Conservation (phyloP, 2,888 invertebrate species). For the Eugnorisma glareosa region DNA sequence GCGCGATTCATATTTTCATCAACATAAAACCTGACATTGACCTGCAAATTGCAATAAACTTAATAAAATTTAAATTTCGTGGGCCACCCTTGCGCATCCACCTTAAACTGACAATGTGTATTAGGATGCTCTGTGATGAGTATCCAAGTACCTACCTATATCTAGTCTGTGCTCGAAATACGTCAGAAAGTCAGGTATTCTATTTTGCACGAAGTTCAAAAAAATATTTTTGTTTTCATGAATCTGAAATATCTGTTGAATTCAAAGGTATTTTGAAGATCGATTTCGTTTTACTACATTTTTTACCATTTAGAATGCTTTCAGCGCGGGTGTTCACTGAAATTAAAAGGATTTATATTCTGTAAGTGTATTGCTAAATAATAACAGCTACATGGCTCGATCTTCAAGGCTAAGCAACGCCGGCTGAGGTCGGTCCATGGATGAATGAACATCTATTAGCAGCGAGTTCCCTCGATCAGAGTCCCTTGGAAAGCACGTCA, state of each 20-base stretch:
- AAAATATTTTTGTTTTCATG: neutral
- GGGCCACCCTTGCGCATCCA: too few species aligned
- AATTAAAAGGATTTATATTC: slow-evolving; percentile 42
- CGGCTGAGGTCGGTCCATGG: neutral
- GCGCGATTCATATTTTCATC: too few species aligned
- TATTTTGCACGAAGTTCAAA: slow-evolving; percentile 9
- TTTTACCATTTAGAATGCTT: slow-evolving; percentile 40
- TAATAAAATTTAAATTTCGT: too few species aligned
- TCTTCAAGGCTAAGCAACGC: neutral
- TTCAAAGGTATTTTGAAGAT: slow-evolving; percentile 1
- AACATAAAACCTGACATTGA: too few species aligned
- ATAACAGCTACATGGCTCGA: neutral
- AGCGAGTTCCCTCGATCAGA: neutral
- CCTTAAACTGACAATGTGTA: too few species aligned
- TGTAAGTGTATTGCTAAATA: slow-evolving; percentile 56
- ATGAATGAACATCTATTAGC: neutral
- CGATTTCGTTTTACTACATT: neutral
- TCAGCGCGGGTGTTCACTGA: slow-evolving; percentile 39
- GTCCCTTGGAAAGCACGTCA: too few species aligned
- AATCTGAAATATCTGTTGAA: neutral
- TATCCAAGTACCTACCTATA: too few species aligned
- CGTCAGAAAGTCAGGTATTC: neutral
- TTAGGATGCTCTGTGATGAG: too few species aligned
- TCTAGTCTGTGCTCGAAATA: slow-evolving; percentile 8
- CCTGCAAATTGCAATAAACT: too few species aligned